phyloP scores from a whole-genome alignment of 2,888 invertebrate species.

The Platycheirus rosarum region DNA sequence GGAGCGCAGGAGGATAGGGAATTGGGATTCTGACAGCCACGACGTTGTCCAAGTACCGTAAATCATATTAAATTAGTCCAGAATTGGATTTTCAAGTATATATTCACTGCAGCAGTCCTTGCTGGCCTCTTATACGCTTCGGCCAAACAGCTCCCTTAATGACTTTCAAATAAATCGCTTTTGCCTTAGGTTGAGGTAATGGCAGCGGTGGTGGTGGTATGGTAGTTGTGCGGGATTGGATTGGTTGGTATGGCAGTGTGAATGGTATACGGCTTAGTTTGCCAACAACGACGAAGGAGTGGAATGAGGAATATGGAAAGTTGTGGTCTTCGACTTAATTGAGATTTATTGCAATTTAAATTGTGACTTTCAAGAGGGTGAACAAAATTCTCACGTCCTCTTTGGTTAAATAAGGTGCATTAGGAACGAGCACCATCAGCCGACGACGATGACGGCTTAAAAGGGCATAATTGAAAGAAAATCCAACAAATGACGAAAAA shows the following conservation, averaged over 20 bases:
- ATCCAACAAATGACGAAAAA: conserved; percentile 28
- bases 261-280: not conserved
- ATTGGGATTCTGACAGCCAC: conserved; percentile 1
- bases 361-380: conserved; percentile 66
- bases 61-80: conserved; percentile 73
- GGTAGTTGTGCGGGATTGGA: not conserved
- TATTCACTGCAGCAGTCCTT: conserved; percentile 51
- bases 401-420: not conserved
- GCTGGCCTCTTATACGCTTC: conserved; percentile 5
- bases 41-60: conserved; percentile 50
- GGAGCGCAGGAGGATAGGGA: not conserved
- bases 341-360: conserved; percentile 73
- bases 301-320: conserved; percentile 51
- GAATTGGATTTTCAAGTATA: conserved; percentile 67
- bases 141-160: conserved; percentile 61
- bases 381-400: conserved; percentile 30
- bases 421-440: conserved; percentile 8
- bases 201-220: conserved; percentile 7
- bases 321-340: conserved; percentile 69
- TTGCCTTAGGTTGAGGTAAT: conserved; percentile 39
- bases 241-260: conserved; percentile 1
- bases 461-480: conserved; percentile 62
- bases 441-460: not conserved
- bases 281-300: conserved; percentile 15
- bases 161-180: conserved; percentile 72